Evolutionary conservation across 23 tunicate genomes (phyloP).

Genomic region (Phallusia fumigata): DNA sequence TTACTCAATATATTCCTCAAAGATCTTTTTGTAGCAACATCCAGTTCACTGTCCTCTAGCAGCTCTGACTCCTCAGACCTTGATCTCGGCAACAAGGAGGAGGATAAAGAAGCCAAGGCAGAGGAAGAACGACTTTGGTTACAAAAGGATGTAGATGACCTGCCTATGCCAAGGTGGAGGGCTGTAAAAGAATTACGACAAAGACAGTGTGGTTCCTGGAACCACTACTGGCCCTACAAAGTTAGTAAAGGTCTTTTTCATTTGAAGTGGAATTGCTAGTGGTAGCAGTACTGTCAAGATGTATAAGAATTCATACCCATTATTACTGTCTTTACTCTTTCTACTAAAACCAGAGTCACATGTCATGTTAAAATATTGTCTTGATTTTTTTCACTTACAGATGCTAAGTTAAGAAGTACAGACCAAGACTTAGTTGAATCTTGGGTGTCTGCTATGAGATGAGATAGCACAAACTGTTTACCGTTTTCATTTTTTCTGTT

Average conservation of each 20-base stretch:
- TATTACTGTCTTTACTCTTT: too few species aligned
- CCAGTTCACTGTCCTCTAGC: not conserved
- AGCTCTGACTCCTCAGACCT: not conserved
- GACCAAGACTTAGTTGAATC: too few species aligned
- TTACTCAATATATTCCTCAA: too few species aligned
- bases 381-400: too few species aligned
- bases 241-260: conserved; percentile 9
- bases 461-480: not conserved
- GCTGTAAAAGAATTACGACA: conserved; percentile 27
- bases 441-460: too few species aligned
- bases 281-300: not conserved
- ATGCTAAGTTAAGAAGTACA: too few species aligned
- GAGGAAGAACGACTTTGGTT: conserved; percentile 50
- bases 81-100: not conserved
- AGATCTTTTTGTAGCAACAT: not conserved
- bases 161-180: conserved; percentile 43
- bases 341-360: too few species aligned
- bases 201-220: conserved; percentile 24
- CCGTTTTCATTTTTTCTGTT: not conserved
- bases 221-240: conserved; percentile 44
- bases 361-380: too few species aligned
- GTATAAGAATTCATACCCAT: too few species aligned
- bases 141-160: conserved; percentile 32
- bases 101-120: conserved; percentile 8
- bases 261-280: not conserved